Conservation (phyloP, 2,888 invertebrate species). For the Neria commutata region DNA sequence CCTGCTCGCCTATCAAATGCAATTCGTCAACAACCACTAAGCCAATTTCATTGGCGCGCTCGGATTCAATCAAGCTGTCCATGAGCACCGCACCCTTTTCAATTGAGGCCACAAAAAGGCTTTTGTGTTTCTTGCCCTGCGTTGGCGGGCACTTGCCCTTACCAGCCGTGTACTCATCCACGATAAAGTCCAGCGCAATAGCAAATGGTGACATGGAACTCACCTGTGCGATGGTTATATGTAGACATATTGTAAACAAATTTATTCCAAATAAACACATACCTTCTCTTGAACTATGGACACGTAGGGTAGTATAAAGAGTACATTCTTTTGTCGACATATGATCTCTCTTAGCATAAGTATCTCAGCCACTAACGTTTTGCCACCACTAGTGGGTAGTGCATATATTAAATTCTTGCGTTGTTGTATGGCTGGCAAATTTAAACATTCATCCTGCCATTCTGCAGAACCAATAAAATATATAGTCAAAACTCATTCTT, state of each 20-base stretch:
- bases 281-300: constrained; percentile 98
- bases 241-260: neutral
- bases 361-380: constrained; percentile 96
- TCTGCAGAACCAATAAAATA: constrained; percentile 71
- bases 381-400: constrained; percentile 95
- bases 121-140: constrained; percentile 74
- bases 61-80: constrained; percentile 81
- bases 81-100: constrained; percentile 90
- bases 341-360: constrained; percentile 87
- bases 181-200: constrained; percentile 81
- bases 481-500: too few relatives aligned
- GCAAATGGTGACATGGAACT: constrained; percentile 80
- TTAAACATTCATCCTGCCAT: constrained; percentile 94
- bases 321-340: constrained; percentile 78
- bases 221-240: constrained; percentile 73
- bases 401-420: constrained; percentile 88
- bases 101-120: constrained; percentile 90
- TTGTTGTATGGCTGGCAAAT: constrained; percentile 73
- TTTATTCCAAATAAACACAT: constrained; percentile 3
- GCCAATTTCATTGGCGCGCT: constrained; percentile 78
- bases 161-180: constrained; percentile 95
- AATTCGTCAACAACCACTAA: constrained; percentile 87
- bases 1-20: constrained; percentile 88
- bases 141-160: constrained; percentile 89
- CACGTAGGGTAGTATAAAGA: constrained; percentile 93